phyloP scores from a whole-genome alignment of 2,113 vertebrate genomes.

The Periophthalmodon schlosseri region DNA sequence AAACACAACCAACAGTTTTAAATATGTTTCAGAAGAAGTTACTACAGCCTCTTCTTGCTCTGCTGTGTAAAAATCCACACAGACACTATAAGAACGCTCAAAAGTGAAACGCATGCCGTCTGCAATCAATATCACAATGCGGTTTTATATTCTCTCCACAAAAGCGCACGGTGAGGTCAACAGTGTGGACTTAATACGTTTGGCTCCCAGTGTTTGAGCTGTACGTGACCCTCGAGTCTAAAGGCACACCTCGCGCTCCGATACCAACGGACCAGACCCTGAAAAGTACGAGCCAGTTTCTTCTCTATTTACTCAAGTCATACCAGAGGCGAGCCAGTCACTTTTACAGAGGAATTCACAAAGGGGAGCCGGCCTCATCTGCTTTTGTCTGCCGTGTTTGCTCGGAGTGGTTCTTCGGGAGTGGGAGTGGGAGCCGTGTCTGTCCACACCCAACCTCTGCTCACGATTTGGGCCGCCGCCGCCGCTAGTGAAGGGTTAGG shows the following conservation, averaged over 20 bases:
- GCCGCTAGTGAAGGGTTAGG: conserved; percentile 17
- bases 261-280: conserved; percentile 6
- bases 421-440: conserved; percentile 40
- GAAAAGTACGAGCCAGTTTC: background rate
- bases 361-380: conserved; percentile 29
- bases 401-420: conserved; percentile 52
- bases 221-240: conserved; percentile 21
- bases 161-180: conserved; percentile 34
- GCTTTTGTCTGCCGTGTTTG: conserved; percentile 67
- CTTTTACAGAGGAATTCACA: conserved; percentile 47
- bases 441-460: conserved; percentile 55
- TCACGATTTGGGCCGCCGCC: conserved; percentile 40
- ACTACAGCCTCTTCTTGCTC: background rate
- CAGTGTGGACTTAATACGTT: conserved; percentile 19
- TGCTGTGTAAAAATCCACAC: background rate
- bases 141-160: conserved; percentile 27
- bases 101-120: background rate
- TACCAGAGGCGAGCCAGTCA: conserved; percentile 44
- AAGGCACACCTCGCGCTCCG: conserved; percentile 20
- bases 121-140: conserved; percentile 20
- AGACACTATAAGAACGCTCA: background rate
- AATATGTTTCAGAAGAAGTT: background rate
- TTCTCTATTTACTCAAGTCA: conserved; percentile 38
- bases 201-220: conserved; percentile 17
- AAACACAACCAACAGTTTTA: background rate